These are phyloP conservation scores for Vulpes ferrilata DNA, from an alignment of 2,113 vertebrate genomes.

Conservation along the genomic window DNA sequence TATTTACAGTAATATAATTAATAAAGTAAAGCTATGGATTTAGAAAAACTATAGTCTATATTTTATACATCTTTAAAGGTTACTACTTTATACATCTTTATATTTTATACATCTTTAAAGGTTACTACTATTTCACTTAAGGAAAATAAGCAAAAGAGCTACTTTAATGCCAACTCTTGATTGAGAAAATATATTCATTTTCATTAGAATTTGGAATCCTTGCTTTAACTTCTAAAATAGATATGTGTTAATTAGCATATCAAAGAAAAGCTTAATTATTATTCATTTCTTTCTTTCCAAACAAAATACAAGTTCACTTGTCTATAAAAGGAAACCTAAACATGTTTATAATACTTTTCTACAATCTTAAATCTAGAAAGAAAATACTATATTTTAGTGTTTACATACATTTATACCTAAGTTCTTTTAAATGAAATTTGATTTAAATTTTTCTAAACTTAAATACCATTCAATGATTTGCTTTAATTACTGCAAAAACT, in stretches of 20 bases:
- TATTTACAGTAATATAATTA: slow-evolving; percentile 20
- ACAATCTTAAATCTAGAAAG: slow-evolving; percentile 53
- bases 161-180: slow-evolving; percentile 17
- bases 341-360: slow-evolving; percentile 39
- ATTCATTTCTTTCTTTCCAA: slow-evolving; percentile 33
- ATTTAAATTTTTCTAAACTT: slow-evolving; percentile 75
- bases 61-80: neutral
- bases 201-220: slow-evolving; percentile 16
- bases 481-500: slow-evolving; percentile 50
- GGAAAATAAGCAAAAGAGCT: slow-evolving; percentile 6
- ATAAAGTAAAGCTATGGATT: neutral
- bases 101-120: neutral
- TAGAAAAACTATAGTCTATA: neutral
- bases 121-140: neutral
- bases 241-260: neutral
- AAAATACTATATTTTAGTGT: slow-evolving; percentile 42
- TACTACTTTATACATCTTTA: neutral
- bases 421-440: slow-evolving; percentile 54
- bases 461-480: slow-evolving; percentile 61
- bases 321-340: neutral
- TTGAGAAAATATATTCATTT: slow-evolving; percentile 38
- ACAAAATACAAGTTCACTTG: slow-evolving; percentile 1
- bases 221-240: slow-evolving; percentile 8
- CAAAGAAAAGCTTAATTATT: slow-evolving; percentile 50
- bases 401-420: slow-evolving; percentile 66